A percentile compares a stretch with the other conserved stretches of the same genome.
phyloP scores from a whole-genome alignment of 2,797 vertebrate species.

The Squalus acanthias region DNA sequence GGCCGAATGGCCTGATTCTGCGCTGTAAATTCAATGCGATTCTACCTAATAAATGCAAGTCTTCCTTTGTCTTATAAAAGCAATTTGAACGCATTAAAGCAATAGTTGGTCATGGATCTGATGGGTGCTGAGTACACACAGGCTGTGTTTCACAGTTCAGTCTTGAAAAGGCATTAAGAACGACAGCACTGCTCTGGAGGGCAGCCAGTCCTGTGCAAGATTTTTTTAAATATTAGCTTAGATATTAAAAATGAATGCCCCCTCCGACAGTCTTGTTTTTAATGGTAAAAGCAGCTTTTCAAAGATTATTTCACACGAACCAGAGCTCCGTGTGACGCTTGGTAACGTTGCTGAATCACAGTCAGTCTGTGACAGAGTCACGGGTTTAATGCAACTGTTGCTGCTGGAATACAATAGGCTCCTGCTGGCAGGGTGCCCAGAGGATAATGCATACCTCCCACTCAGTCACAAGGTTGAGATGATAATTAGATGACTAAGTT shows the following conservation, averaged over 20 bases:
- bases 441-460: neutral
- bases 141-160: neutral
- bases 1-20: too few relatives aligned
- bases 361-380: neutral
- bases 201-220: neutral
- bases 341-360: neutral
- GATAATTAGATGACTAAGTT: neutral
- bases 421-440: neutral
- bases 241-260: neutral
- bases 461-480: neutral
- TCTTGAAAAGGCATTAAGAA: neutral
- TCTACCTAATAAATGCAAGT: neutral
- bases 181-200: neutral
- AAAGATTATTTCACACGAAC: neutral
- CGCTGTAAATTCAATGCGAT: neutral
- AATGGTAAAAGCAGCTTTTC: neutral
- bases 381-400: neutral
- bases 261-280: neutral
- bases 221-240: neutral
- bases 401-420: neutral
- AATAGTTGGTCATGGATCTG: neutral
- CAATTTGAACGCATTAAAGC: neutral
- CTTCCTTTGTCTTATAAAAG: neutral
- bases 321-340: neutral
- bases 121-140: neutral